Percentiles rank a stretch among this genome's conserved stretches.
phyloP scores from a whole-genome alignment of 2,888 invertebrate species.

The Copidosoma aretas region DNA sequence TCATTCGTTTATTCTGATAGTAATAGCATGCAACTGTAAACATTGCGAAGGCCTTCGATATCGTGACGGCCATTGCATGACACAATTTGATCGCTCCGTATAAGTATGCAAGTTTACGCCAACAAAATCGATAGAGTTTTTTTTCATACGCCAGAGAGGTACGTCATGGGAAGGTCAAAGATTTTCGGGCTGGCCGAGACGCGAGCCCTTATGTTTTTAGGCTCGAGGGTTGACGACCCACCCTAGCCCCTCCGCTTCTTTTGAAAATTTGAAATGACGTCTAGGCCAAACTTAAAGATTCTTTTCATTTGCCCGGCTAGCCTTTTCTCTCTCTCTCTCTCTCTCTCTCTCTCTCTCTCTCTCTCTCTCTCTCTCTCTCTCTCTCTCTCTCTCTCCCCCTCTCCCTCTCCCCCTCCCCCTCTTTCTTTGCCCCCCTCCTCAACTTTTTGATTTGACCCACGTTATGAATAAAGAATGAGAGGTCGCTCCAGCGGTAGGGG shows the following conservation, averaged over 20 bases:
- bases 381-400: slow-evolving; percentile 7
- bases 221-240: slow-evolving; percentile 24
- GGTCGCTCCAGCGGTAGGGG: no score
- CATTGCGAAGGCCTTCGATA: no score
- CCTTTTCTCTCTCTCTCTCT: slow-evolving; percentile 8
- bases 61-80: no score
- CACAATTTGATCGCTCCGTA: no score
- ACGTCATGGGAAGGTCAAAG: no score
- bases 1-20: no score
- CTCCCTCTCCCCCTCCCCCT: no score
- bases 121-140: no score
- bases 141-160: no score
- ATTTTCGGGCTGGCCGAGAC: not conserved
- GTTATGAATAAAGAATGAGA: slow-evolving; percentile 18
- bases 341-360: slow-evolving; percentile 3
- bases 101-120: no score
- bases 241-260: slow-evolving; percentile 8
- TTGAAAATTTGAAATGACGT: slow-evolving; percentile 29
- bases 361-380: not conserved
- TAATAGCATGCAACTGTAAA: no score
- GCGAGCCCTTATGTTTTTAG: slow-evolving; percentile 4
- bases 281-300: slow-evolving; percentile 6
- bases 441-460: slow-evolving; percentile 7
- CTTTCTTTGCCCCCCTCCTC: not conserved
- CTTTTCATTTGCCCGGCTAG: not conserved